Percentiles rank a stretch among this genome's conserved stretches.
Evolutionary conservation across 2,797 vertebrate genomes (phyloP).

Genomic region (Rhinatrema bivittatum): DNA sequence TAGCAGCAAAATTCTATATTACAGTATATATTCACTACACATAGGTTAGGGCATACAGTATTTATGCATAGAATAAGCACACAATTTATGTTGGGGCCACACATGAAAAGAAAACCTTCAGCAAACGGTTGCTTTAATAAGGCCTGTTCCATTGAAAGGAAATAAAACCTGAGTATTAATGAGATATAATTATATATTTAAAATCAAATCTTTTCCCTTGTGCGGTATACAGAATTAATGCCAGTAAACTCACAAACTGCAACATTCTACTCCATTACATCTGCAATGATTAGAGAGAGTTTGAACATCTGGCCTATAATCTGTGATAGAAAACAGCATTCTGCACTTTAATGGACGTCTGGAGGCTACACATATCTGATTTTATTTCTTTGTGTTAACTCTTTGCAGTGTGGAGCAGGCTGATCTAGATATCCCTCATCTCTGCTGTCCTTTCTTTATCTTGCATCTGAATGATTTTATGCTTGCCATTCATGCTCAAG

Average conservation of each 20-base stretch:
- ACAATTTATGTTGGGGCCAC: constrained; percentile 44
- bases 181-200: constrained; percentile 96
- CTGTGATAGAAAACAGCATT: constrained; percentile 88
- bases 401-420: constrained; percentile 56
- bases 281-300: constrained; percentile 94
- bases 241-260: constrained; percentile 93
- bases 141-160: constrained; percentile 77
- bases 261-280: constrained; percentile 98
- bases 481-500: background rate
- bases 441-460: constrained; percentile 31
- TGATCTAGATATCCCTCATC: constrained; percentile 20
- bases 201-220: constrained; percentile 91
- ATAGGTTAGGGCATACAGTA: constrained; percentile 10
- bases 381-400: constrained; percentile 82
- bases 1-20: too few species aligned
- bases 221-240: constrained; percentile 89
- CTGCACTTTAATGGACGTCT: constrained; percentile 93
- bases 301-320: constrained; percentile 95
- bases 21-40: too few species aligned
- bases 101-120: constrained; percentile 61
- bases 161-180: constrained; percentile 90
- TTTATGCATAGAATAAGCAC: constrained; percentile 46
- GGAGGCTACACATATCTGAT: constrained; percentile 83
- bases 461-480: constrained; percentile 3
- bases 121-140: constrained; percentile 81